Evolutionary conservation across 2,113 vertebrate species (phyloP).

Genomic region (Smithornis capensis): DNA sequence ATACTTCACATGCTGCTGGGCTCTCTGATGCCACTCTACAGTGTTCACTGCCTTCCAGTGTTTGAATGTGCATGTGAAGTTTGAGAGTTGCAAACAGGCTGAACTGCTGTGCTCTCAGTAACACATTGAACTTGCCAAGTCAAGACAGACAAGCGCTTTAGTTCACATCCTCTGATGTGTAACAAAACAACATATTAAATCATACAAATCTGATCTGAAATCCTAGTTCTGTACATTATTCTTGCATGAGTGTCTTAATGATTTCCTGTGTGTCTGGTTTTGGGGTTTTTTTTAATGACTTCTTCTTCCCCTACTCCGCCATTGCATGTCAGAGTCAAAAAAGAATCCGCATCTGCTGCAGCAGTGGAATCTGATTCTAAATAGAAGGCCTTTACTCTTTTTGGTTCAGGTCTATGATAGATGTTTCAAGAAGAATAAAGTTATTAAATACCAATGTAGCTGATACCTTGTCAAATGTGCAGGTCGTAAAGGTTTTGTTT

Average conservation of each 20-base stretch:
- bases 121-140: background rate
- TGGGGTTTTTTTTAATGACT: background rate
- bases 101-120: background rate
- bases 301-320: background rate
- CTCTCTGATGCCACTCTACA: background rate
- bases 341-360: background rate
- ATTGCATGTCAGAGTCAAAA: background rate
- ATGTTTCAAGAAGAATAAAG: background rate
- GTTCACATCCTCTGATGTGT: background rate
- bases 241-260: background rate
- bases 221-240: background rate
- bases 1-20: background rate
- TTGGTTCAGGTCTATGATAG: background rate
- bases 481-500: background rate
- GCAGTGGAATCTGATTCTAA: background rate
- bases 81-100: background rate
- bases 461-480: background rate
- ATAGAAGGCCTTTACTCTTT: background rate
- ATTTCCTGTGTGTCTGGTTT: background rate
- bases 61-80: background rate
- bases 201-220: background rate
- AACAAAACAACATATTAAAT: background rate
- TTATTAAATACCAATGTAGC: background rate
- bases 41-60: background rate
- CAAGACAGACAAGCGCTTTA: background rate